Evolutionary conservation across 2,888 invertebrate genomes (phyloP), one percentile per base, ranked within the genome.

Genomic region (Euplexia lucipara): DNA sequence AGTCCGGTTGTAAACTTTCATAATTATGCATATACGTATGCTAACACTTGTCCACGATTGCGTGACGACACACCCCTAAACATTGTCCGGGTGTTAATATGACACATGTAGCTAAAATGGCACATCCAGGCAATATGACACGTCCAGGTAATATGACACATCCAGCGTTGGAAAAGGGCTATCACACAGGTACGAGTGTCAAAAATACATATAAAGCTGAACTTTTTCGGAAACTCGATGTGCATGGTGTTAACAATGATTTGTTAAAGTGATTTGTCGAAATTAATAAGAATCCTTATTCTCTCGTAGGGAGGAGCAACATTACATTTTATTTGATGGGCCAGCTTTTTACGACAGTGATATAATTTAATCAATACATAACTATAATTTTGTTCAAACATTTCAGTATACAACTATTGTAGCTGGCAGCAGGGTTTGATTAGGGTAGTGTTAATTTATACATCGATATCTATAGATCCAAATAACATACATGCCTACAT

Each of bases 1-100:
- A 59, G 57, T 48, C 32, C 8, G 16, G 20, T 20, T 35, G 34
- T 60, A 54, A 69, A 60, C 42, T 54, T 63, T 60, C 39, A 66
- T 63, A 76, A 78, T 73, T 62, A 69, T 49, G 49, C 37, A 67
- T 42, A 51, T 62, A 51, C 18, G 47, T 59, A 35, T 45, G 42
- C 44, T 49, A 57, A 59, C 37, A 53, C 59, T 67, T 57, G 56
- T 67, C 41, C 45, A 37, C 30, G 41, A 64, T 64, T 56, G 51
- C 63, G 63, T 64, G 63, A 64, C 78, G 34, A 32, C 51, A 32
- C 67, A 37, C 49, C 52, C 18, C 47, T 57, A 9, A n/a, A 22
- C 39, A 37, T 1, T 32, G 26, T 42, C 35, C 30, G 35, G 16
- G 35, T 30, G 16, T 68, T 22, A 22, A 44, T 32, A 12, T 20